Evolutionary conservation across 2,797 vertebrate species (phyloP).

Genomic region (Lacerta bilineata): DNA sequence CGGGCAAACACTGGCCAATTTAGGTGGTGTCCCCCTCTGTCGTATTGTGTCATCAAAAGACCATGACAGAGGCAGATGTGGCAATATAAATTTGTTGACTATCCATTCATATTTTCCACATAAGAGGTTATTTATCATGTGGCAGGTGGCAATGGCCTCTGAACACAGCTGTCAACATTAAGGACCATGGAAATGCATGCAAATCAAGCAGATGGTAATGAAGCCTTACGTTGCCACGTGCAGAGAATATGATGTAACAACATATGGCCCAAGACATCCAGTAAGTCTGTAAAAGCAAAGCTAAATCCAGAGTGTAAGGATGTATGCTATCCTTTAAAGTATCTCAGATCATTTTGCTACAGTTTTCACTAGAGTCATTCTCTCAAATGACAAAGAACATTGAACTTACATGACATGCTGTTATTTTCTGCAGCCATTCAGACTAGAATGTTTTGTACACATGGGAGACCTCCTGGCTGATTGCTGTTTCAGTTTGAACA

Average conservation of each 20-base stretch:
- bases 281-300: conserved; percentile 64
- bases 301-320: conserved; percentile 42
- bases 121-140: conserved; percentile 54
- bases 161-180: conserved; percentile 77
- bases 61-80: neutral
- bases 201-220: conserved; percentile 75
- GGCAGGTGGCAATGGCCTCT: conserved; percentile 77
- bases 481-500: conserved; percentile 70
- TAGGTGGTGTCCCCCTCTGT: neutral
- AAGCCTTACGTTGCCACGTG: conserved; percentile 62
- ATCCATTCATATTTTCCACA: conserved; percentile 12
- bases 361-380: conserved; percentile 60
- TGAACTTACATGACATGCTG: conserved; percentile 51
- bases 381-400: conserved; percentile 13
- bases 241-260: conserved; percentile 59
- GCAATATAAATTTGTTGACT: conserved; percentile 19
- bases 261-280: conserved; percentile 59
- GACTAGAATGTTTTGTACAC: conserved; percentile 54
- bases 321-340: neutral
- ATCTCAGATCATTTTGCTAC: conserved; percentile 16
- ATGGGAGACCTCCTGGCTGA: conserved; percentile 53
- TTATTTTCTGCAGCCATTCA: conserved; percentile 53
- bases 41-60: conserved; percentile 28
- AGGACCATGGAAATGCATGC: conserved; percentile 74
- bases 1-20: neutral